Base-by-base conservation (phyloP, 1,140 invertebrate species). In the Pissodes strobi region DNA sequence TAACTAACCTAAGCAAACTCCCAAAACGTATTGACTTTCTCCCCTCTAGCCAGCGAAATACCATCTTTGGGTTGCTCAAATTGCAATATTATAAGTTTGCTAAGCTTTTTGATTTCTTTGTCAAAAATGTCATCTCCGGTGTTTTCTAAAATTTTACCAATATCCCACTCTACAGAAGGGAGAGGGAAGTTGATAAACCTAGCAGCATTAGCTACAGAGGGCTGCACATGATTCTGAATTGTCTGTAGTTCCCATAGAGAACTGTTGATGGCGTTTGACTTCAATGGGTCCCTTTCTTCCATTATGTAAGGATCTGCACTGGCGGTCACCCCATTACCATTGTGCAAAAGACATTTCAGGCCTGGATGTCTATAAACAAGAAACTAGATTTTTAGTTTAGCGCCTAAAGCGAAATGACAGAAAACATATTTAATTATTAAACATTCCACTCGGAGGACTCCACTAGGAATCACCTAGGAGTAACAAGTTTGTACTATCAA, bases 241-340 rank as follows among this genome's bases (percentile, higher is more conserved):
- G 85, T 82, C 51, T 88, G 84, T 18, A 97, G 82, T 82, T 98
- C 95, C 95, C 95, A 98, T 18, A 98, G 81, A 30, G 90, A 95
- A 72, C 93, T 95, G 17, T 91, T 85, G 1, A 94, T 79, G 0
- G 95, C 95, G 64, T 86, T 84, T 17, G 90, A 90, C 64, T 89
- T 85, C 0, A 82, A 70, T 1, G 93, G 91, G 81, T 95, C 88
- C 2, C 82, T 74, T 81, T 96, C 93, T 51, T 90, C 85, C 82
- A 88, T 86, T 25, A 90, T 78, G 78, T 88, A 98, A 2, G 95
- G 93, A 82, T 98, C 95, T 15, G 78, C 79, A 10, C 80, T 81
- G 62, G 86, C 80, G 82, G 67, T 73, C 62, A 80, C 81, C 18
- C 82, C 79, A 17, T 76, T 70, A 5, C 81, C 75, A 69, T 82